phyloP scores from a whole-genome alignment of 2,888 invertebrate species.

The Aphodius granarius region DNA sequence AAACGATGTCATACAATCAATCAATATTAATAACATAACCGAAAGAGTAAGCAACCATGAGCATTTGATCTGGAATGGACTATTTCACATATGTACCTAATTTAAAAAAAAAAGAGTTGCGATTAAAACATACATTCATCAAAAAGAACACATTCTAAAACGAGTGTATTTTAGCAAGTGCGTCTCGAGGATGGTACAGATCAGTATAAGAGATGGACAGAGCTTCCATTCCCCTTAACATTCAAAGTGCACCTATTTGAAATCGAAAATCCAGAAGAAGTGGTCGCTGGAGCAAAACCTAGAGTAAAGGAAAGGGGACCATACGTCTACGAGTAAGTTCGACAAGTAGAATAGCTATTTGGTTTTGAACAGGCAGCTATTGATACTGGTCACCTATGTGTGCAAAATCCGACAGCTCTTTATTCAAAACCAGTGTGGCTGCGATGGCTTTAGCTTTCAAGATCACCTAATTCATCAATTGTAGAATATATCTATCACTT shows the following conservation, averaged over 20 bases:
- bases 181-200: slow-evolving; percentile 63
- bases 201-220: slow-evolving; percentile 67
- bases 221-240: slow-evolving; percentile 64
- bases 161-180: slow-evolving; percentile 58
- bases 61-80: no score
- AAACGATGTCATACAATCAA: no score
- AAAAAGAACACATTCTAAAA: neutral
- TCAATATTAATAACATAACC: no score
- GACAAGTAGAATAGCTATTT: slow-evolving; percentile 31
- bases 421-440: slow-evolving; percentile 4
- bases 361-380: slow-evolving; percentile 57
- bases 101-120: no score
- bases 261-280: slow-evolving; percentile 63
- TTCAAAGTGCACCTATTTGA: slow-evolving; percentile 69
- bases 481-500: no score
- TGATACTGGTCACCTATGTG: no score
- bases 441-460: neutral
- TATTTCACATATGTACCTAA: no score
- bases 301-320: slow-evolving; percentile 68
- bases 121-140: neutral
- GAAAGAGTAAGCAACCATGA: no score
- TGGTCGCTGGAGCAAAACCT: slow-evolving; percentile 61
- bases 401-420: no score
- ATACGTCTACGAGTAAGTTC: slow-evolving; percentile 65
- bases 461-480: no score